Evolutionary conservation across 2,888 invertebrate species (phyloP), one percentile per base, ranked within the genome.

Genomic region (Ichneumoninae sp.): DNA sequence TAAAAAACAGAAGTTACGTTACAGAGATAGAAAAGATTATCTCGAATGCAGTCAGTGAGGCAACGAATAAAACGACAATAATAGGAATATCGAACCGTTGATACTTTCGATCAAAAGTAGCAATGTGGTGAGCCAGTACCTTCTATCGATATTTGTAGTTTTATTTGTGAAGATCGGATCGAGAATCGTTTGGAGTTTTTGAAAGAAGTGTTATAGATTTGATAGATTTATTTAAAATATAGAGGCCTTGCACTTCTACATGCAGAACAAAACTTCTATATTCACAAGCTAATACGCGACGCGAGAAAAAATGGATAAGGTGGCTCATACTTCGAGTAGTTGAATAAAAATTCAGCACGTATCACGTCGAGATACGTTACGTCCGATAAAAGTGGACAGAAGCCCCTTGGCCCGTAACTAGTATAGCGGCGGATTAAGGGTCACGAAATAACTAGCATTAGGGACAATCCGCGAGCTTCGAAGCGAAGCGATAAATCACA

Each of bases 391-490:
- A 84, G 50, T 75, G 65, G 74, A 81, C 74, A 54, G 72, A 66
- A 77, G 72, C 77, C 77, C 65, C 16, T 78, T 52, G 74, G 62
- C 44, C 72, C 62, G 75, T 78, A 75, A 69, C 60, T 36, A 52
- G 71, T 30, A 44, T 60, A 44, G 47, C 5, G n/a, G 44, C 13
- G 85, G 83, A 86, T 86, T 77, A 86, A 81, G 82, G 83, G 76
- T 82, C 83, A 84, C 84, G 87, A 84, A 84, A 91, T 91, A 88
- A 90, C 88, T 88, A 88, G 90, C 87, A 91, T 90, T 89, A 90
- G 86, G 70, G 85, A 88, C 89, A 90, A 91, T 91, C 90, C 89
- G 89, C 88, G 88, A 90, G 90, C 89, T 91, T 90, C 88, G 89
- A 88, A 84, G 88, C 87, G 47, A 76, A 80, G 88, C 89, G 89